These are phyloP conservation scores for Tridacna gigas DNA, from an alignment of 2,888 invertebrate species.

Conservation along the genomic window DNA sequence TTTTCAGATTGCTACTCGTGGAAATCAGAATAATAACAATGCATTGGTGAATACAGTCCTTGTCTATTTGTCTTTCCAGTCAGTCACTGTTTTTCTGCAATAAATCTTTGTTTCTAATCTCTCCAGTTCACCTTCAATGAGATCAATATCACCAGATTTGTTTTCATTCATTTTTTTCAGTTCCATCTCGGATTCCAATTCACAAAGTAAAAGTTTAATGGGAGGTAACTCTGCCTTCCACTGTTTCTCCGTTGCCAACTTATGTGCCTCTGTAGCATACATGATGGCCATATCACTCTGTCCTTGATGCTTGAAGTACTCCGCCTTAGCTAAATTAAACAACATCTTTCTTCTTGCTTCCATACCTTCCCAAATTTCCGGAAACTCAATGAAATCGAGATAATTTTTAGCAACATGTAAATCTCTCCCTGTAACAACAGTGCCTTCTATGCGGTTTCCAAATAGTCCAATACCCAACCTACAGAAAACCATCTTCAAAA, in stretches of 20 bases:
- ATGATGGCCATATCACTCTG: constrained; percentile 25
- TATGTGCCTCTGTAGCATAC: constrained; percentile 37
- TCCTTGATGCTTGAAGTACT: constrained; percentile 19
- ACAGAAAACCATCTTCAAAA: constrained; percentile 61
- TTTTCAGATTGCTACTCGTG: too few relatives aligned
- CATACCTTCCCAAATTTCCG: constrained; percentile 49
- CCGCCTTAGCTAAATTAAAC: constrained; percentile 44
- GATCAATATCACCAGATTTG: not conserved
- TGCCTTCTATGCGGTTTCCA: constrained; percentile 38
- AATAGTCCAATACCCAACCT: constrained; percentile 60
- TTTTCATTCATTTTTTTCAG: not conserved
- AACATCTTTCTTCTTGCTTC: constrained; percentile 52
- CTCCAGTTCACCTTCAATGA: too few relatives aligned
- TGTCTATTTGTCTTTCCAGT: too few relatives aligned
- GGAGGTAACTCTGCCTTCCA: constrained; percentile 44
- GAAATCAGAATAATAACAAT: too few relatives aligned
- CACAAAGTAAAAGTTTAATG: constrained; percentile 17
- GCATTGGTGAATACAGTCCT: too few relatives aligned
- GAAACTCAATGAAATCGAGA: constrained; percentile 43
- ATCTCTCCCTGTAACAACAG: constrained; percentile 35
- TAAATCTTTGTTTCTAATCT: too few relatives aligned
- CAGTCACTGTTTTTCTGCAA: too few relatives aligned
- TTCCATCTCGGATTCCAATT: constrained; percentile 21
- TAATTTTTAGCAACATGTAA: constrained; percentile 34
- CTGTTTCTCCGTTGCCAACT: constrained; percentile 26